phyloP scores from a whole-genome alignment of 2,113 vertebrate species.

The Tor tambroides region DNA sequence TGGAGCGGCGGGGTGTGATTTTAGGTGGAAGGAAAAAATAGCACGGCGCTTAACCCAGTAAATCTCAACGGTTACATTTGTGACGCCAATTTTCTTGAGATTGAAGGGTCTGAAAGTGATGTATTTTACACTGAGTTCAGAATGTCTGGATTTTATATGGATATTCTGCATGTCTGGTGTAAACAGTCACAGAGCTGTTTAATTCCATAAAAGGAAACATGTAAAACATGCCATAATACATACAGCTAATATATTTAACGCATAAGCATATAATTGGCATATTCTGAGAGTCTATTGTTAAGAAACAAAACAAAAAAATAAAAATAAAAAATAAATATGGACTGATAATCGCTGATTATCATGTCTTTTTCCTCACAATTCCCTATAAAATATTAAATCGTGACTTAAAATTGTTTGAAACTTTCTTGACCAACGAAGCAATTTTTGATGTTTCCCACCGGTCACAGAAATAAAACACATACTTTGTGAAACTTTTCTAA shows the following conservation, averaged over 20 bases:
- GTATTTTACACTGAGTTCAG: neutral
- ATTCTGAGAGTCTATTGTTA: neutral
- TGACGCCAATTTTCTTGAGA: neutral
- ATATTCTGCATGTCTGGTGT: neutral
- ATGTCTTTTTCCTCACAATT: neutral
- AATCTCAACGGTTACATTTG: conserved; percentile 2
- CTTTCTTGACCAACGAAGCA: neutral
- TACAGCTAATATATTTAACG: too few species aligned
- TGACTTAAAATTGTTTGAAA: neutral
- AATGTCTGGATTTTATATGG: neutral
- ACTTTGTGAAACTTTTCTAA: neutral
- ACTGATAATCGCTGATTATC: neutral
- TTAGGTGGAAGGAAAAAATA: neutral
- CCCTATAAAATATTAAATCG: neutral
- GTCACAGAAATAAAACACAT: neutral
- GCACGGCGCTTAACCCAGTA: neutral
- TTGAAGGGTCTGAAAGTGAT: neutral
- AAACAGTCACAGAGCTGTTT: neutral
- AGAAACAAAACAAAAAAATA: neutral
- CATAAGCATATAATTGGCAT: too few species aligned
- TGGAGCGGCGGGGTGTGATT: conserved; percentile 3
- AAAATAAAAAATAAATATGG: neutral
- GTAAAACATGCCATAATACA: neutral
- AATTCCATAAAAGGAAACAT: neutral
- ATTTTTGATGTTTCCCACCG: neutral